These are phyloP conservation scores for Catocala nupta DNA, from an alignment of 2,888 invertebrate genomes.

Conservation along the genomic window DNA sequence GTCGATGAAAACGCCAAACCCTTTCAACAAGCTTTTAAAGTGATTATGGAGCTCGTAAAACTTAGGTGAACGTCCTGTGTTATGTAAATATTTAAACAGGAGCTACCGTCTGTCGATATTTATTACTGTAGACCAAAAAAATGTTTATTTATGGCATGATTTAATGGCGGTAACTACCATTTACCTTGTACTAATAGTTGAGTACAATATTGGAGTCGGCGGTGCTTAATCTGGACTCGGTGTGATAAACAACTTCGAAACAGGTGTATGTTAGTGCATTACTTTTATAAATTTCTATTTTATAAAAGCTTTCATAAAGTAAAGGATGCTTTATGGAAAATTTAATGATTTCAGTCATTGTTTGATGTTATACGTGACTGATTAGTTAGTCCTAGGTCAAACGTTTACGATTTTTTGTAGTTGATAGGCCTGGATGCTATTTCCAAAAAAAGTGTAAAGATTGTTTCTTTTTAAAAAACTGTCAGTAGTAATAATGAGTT, in stretches of 20 bases:
- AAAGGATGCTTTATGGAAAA: background rate
- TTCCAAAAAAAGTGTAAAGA: too few relatives aligned
- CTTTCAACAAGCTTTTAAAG: slow-evolving; percentile 10
- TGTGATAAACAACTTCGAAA: background rate
- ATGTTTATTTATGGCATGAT: slow-evolving; percentile 13
- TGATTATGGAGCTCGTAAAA: slow-evolving; percentile 17
- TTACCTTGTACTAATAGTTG: slow-evolving; percentile 3
- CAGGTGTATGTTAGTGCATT: background rate
- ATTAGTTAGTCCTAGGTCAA: too few relatives aligned
- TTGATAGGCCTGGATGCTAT: too few relatives aligned
- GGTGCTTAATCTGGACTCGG: background rate
- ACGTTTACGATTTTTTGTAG: too few relatives aligned
- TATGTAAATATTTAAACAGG: slow-evolving; percentile 19
- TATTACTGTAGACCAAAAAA: slow-evolving; percentile 8
- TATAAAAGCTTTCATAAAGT: background rate
- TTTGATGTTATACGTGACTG: too few relatives aligned
- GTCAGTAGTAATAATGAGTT: too few relatives aligned
- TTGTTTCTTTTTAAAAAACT: too few relatives aligned
- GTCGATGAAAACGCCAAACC: slow-evolving; percentile 11
- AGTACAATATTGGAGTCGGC: background rate
- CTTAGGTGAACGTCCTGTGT: slow-evolving; percentile 9
- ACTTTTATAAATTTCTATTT: background rate
- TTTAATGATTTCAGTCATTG: too few relatives aligned
- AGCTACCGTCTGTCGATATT: slow-evolving; percentile 6
- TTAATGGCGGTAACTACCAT: slow-evolving; percentile 4